A percentile compares a stretch with the other conserved stretches of the same genome.
Evolutionary conservation across 2,888 invertebrate genomes (phyloP).

Genomic region (Brachyopa scutellaris): DNA sequence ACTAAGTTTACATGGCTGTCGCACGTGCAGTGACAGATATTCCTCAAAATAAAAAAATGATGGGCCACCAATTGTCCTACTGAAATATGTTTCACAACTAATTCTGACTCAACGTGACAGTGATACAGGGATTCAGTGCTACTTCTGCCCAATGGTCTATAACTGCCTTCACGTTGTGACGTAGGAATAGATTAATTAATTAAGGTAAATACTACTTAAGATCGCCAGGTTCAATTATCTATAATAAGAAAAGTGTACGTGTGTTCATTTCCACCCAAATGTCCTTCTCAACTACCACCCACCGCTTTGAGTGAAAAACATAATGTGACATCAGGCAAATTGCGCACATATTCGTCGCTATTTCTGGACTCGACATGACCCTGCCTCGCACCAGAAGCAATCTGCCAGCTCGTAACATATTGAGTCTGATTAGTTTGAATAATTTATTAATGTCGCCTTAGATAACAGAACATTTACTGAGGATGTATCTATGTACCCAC

Average conservation of each 20-base stretch:
- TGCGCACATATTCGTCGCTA: slow-evolving; percentile 33
- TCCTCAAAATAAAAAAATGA: too few relatives aligned
- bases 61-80: too few relatives aligned
- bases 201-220: slow-evolving; percentile 14
- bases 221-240: slow-evolving; percentile 4
- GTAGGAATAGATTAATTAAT: slow-evolving; percentile 18
- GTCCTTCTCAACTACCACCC: not conserved
- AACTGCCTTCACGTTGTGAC: too few relatives aligned
- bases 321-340: slow-evolving; percentile 44
- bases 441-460: slow-evolving; percentile 26
- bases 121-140: not conserved
- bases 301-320: not conserved
- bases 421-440: slow-evolving; percentile 37
- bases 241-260: too few relatives aligned
- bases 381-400: too few relatives aligned
- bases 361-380: slow-evolving; percentile 31
- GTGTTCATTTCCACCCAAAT: not conserved
- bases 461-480: not conserved
- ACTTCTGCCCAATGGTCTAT: not conserved
- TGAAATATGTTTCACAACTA: too few relatives aligned
- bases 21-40: too few relatives aligned
- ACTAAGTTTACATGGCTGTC: too few relatives aligned
- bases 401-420: slow-evolving; percentile 17
- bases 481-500: too few relatives aligned
- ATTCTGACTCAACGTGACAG: slow-evolving; percentile 1